These are phyloP conservation scores for Neolamprologus fasciatus DNA, from an alignment of 2,113 vertebrate genomes.

Conservation along the genomic window DNA sequence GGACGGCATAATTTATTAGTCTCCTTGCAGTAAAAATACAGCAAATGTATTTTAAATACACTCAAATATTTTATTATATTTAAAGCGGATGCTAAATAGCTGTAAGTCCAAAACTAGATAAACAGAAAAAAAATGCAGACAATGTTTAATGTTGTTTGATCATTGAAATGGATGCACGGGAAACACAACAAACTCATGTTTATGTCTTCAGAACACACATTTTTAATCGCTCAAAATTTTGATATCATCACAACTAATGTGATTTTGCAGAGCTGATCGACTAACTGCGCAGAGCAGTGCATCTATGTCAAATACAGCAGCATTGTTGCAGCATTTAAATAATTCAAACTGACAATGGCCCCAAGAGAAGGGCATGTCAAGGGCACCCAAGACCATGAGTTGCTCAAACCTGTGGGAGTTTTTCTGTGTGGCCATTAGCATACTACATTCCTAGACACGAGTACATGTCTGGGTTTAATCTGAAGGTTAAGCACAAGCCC, in stretches of 20 bases:
- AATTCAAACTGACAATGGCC: conserved; percentile 43
- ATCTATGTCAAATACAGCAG: not conserved
- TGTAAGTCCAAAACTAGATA: not conserved
- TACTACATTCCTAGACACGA: not conserved
- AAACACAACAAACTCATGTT: not conserved
- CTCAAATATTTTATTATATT: not conserved
- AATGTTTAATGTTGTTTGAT: not conserved
- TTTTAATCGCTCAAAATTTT: not conserved
- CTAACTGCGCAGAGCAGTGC: not conserved
- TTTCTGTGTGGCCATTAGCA: not conserved
- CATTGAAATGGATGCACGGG: not conserved
- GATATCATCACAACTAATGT: not conserved
- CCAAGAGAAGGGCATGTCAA: conserved; percentile 17
- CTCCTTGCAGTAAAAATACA: not conserved
- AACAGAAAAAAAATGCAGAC: not conserved
- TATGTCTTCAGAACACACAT: not conserved
- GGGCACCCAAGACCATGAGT: not conserved
- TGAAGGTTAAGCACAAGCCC: not conserved
- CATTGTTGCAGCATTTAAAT: conserved; percentile 7
- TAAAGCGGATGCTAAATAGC: not conserved
- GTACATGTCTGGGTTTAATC: not conserved
- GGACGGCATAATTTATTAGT: not conserved
- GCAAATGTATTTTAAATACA: not conserved
- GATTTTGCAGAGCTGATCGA: not conserved
- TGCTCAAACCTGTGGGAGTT: not conserved